Base-by-base conservation (phyloP, 2,888 invertebrate species). In the Neoitamus cyanurus region DNA sequence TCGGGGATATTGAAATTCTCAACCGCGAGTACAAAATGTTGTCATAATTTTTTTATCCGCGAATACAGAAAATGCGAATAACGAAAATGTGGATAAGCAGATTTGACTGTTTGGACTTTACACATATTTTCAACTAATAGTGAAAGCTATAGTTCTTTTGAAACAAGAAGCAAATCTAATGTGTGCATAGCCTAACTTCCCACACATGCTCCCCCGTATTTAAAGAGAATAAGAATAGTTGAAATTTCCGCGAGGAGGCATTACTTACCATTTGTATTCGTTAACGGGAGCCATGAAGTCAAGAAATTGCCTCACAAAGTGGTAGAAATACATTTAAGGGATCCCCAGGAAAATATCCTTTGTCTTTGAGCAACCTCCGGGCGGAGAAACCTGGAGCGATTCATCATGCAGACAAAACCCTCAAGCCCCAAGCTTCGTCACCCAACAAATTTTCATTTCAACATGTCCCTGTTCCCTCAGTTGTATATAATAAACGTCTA, bases 391-490 rank as follows among this genome's bases (percentile, higher is more conserved):
- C 80, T 58, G 9, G 20, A 58, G 20, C 58, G 15, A 80, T 80
- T 34, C 34, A 58, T 80, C 80, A 80, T 28, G 28, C 34, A 20
- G n/a, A 34, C 34, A 68, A 80, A 58, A 58, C 34, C 58, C 80
- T 31, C 80, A 28, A 15, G 42, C 34, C 20, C 48, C 31, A 13
- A 1, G 28, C 15, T 31, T 68, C 68, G 80, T 80, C 80, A 80
- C 68, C 28, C 34, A 30, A 37, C 15, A 80, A 80, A 80, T 80
- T 80, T 68, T 80, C 34, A 77, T 77, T 77, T 77, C 77, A 77
- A 42, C 77, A 46, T 46, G 46, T 80, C 58, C 20, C 42, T 80
- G 36, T 31, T 80, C 58, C 11, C n/a, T 15, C 11, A 34, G 42
- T 13, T 34, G 31, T 25, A 11, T 77, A 46, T 42, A 46, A 77